Evolutionary conservation across 2,113 vertebrate genomes (phyloP).

Genomic region (Uria aalge): DNA sequence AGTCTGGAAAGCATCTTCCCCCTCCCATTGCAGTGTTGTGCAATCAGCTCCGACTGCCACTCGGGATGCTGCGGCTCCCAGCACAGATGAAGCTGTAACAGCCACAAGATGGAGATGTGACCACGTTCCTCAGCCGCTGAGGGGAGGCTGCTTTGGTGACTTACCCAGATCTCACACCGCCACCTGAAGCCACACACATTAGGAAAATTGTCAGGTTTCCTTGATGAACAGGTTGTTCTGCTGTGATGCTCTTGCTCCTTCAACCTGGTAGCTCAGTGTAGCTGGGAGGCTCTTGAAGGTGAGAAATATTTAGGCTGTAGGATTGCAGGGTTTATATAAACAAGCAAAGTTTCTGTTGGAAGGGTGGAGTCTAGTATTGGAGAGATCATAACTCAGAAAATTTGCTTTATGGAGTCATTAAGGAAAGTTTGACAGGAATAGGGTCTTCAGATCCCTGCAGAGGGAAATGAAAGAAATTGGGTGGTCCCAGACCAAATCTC

Average conservation of each 20-base stretch:
- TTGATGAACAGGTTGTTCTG: not conserved
- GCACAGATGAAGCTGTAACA: not conserved
- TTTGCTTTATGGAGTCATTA: not conserved
- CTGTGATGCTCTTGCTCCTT: not conserved
- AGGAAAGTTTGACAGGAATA: not conserved
- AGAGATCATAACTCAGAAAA: not conserved
- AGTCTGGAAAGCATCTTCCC: not conserved
- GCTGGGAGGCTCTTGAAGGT: not conserved
- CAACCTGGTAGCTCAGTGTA: not conserved
- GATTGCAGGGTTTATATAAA: not conserved
- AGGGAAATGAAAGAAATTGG: not conserved
- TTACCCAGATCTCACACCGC: not conserved
- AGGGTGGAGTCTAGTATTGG: not conserved
- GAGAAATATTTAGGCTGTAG: not conserved
- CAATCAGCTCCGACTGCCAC: not conserved
- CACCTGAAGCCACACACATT: accelerated
- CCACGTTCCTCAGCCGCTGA: not conserved
- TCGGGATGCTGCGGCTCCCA: not conserved
- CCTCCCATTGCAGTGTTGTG: not conserved
- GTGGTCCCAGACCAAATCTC: not conserved
- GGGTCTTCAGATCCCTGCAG: not conserved
- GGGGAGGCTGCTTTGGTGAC: not conserved
- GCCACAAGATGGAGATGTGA: slow-evolving; percentile 51
- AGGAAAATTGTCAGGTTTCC: not conserved
- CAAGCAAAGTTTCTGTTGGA: not conserved